A percentile compares a stretch with the other conserved stretches of the same genome.
Conservation (phyloP, 2,888 invertebrate genomes). For the Rotaria magnacalcarata region DNA sequence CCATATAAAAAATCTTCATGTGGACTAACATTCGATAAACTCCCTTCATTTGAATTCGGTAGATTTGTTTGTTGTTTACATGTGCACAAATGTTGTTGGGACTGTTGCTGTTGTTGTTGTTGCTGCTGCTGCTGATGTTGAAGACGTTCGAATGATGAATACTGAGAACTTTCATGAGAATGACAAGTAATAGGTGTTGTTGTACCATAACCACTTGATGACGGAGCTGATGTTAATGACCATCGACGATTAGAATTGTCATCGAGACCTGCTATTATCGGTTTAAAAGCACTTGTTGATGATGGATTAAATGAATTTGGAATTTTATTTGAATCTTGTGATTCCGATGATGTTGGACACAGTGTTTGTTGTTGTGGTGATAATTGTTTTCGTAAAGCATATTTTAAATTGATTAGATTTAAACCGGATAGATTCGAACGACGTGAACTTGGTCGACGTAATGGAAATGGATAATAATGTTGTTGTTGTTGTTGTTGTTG, state of each 20-base stretch:
- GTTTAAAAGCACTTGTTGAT: slow-evolving; percentile 25
- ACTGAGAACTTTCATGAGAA: slow-evolving; percentile 18
- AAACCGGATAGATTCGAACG: slow-evolving; percentile 33
- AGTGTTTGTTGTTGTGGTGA: slow-evolving; percentile 14
- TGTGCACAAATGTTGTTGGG: background rate
- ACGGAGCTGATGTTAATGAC: slow-evolving; percentile 45
- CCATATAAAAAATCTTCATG: background rate
- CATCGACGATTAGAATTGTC: slow-evolving; percentile 37
- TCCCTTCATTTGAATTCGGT: background rate
- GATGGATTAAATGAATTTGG: background rate
- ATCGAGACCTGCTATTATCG: background rate
- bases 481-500: slow-evolving; percentile 5
- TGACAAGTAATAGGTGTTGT: slow-evolving; percentile 38
- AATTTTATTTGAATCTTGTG: background rate
- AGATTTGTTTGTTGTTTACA: background rate
- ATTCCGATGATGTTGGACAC: background rate
- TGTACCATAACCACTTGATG: slow-evolving; percentile 44
- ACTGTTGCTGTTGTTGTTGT: background rate
- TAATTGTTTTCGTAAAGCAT: slow-evolving; percentile 33
- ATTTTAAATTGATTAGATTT: slow-evolving; percentile 27
- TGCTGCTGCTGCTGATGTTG: background rate
- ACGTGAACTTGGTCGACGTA: slow-evolving; percentile 22
- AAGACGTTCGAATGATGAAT: slow-evolving; percentile 29
- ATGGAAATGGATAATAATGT: slow-evolving; percentile 25
- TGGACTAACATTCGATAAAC: background rate